Base-by-base conservation (phyloP, 1,140 invertebrate species). In the Thalassaphorura encarpata region DNA sequence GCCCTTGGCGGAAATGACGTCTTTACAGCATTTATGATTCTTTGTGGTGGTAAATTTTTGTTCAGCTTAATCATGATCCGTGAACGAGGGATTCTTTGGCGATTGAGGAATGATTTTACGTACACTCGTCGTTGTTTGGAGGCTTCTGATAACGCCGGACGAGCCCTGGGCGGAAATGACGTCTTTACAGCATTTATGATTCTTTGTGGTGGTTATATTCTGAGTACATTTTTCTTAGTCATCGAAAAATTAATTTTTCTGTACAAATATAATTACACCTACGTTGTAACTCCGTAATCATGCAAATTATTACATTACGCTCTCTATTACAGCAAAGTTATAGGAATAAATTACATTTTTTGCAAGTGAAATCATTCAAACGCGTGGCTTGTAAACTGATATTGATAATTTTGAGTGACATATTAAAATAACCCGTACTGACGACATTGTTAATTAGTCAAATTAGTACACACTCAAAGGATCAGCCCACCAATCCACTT, bases 141-240 rank as follows among this genome's bases (percentile, higher is more conserved):
- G n/a, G 45, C 49, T 27, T 19, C 36, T 3, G 54, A 62, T n/a
- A 61, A 59, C 40, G 18, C 39, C 0, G 63, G 59, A 15, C 23
- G 47, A 27, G 56, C 54, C 19, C 43, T 65, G 0, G 60, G 57
- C 2, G 26, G 39, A 1, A 57, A 54, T 13, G 63, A 65, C 33
- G 60, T 65, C 6, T 65, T 65, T 28, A 61, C 63, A 1, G 63
- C 63, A 1, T 65, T 60, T 31, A 60, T 62, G 56, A 58, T 65
- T 21, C 43, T 65, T n/a, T n/a, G 42, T 23, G 56, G 23, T 1
- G 63, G 63, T 1, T 65, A 59, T 31, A 19, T 55, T 6, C 42
- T 56, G 2, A 64, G 62, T 29, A 19, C 52, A 15, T 15, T 54
- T 0, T 51, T 64, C 40, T 18, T 64, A 5, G 5, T 51, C 15